These are phyloP conservation scores for Phrynosoma blainvillii DNA, from an alignment of 2,113 vertebrate species.

Conservation along the genomic window DNA sequence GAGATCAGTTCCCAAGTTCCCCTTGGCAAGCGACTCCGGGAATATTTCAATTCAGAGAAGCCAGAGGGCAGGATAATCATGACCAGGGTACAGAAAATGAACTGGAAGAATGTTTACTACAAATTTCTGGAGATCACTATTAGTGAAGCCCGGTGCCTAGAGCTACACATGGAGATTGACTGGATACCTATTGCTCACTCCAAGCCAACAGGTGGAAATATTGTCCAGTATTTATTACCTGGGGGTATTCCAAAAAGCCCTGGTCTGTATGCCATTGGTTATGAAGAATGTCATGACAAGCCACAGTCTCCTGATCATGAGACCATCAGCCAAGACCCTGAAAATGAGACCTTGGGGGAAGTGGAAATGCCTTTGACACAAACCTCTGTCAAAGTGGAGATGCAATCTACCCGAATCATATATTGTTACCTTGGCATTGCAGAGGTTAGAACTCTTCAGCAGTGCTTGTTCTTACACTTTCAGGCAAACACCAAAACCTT, in stretches of 20 bases:
- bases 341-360: slow-evolving; percentile 68
- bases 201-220: slow-evolving; percentile 82
- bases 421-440: slow-evolving; percentile 97
- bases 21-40: slow-evolving; percentile 92
- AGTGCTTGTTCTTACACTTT: slow-evolving; percentile 94
- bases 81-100: slow-evolving; percentile 98
- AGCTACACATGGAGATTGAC: slow-evolving; percentile 97
- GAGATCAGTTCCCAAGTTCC: slow-evolving; percentile 98
- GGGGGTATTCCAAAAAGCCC: slow-evolving; percentile 94
- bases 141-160: slow-evolving; percentile 93
- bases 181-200: slow-evolving; percentile 94
- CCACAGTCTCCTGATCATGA: slow-evolving; percentile 61
- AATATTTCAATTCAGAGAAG: slow-evolving; percentile 98
- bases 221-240: slow-evolving; percentile 92
- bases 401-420: slow-evolving; percentile 81
- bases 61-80: slow-evolving; percentile 92
- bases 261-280: slow-evolving; percentile 93
- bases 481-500: slow-evolving; percentile 90
- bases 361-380: slow-evolving; percentile 73
- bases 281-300: slow-evolving; percentile 79
- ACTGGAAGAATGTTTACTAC: slow-evolving; percentile 99
- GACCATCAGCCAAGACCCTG: slow-evolving; percentile 39
- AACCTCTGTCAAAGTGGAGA: slow-evolving; percentile 74
- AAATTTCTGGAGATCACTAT: slow-evolving; percentile 98
- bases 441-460: slow-evolving; percentile 94